Evolutionary conservation across 2,888 invertebrate genomes (phyloP).

Genomic region (Hedya salicella): DNA sequence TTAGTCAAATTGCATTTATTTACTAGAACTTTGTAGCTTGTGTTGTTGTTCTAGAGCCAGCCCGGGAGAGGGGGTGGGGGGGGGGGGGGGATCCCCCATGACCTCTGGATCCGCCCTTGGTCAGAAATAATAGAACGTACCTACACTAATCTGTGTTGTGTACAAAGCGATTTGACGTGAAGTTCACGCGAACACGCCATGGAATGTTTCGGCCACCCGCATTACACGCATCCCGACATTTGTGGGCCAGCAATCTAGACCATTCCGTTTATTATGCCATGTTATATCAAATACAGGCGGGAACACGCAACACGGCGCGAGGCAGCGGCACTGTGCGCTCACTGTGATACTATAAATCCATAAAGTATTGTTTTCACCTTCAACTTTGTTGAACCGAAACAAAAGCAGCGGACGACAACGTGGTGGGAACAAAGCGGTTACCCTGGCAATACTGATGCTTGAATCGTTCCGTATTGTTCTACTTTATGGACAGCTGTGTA

Average conservation of each 20-base stretch:
- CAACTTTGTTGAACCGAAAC: neutral
- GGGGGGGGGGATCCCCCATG: too few species aligned
- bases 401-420: neutral
- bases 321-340: slow-evolving; percentile 4
- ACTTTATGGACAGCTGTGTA: too few species aligned
- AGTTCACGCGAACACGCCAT: neutral
- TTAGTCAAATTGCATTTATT: too few species aligned
- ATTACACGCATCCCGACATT: neutral
- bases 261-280: neutral
- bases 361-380: slow-evolving; percentile 1
- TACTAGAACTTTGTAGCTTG: too few species aligned
- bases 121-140: neutral
- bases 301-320: slow-evolving; percentile 8
- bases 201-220: neutral
- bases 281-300: neutral
- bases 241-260: neutral
- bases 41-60: too few species aligned
- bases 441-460: neutral
- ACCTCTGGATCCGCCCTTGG: too few species aligned
- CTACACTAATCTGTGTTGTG: neutral
- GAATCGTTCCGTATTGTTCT: neutral
- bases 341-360: neutral
- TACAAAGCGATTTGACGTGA: neutral
- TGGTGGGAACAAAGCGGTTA: neutral
- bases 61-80: too few species aligned